phyloP scores from a whole-genome alignment of 2,888 invertebrate species.

The Tipula lateralis region DNA sequence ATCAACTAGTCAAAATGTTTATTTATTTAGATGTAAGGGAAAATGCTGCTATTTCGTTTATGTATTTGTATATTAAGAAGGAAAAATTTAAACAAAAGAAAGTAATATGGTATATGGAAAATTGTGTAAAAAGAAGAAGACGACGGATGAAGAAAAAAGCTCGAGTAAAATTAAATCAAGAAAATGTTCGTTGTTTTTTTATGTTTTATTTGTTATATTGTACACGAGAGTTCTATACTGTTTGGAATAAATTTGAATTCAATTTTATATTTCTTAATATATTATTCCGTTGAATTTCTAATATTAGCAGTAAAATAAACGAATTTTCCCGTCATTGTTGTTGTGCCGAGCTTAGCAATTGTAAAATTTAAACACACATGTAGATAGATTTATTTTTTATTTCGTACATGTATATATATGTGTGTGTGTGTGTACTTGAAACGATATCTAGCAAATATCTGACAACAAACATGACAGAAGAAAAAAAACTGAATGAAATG shows the following conservation, averaged over 20 bases:
- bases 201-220: not conserved
- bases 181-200: not conserved
- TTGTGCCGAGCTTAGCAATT: not conserved
- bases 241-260: constrained; percentile 11
- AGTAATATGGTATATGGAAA: not conserved
- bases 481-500: too few relatives aligned
- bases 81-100: not conserved
- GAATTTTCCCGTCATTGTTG: not conserved
- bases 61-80: not conserved
- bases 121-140: not conserved
- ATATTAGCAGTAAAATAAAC: constrained; percentile 1
- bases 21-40: not conserved
- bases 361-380: not conserved
- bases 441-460: not conserved
- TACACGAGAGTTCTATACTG: not conserved
- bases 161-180: constrained; percentile 15
- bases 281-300: not conserved
- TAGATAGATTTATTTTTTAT: not conserved
- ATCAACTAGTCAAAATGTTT: constrained; percentile 1
- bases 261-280: not conserved
- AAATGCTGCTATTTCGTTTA: not conserved
- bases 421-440: too few relatives aligned
- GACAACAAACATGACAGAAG: constrained; percentile 12
- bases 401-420: not conserved
- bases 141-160: not conserved